Base-by-base conservation (phyloP, 2,113 vertebrate species). In the Pygoscelis adeliae region DNA sequence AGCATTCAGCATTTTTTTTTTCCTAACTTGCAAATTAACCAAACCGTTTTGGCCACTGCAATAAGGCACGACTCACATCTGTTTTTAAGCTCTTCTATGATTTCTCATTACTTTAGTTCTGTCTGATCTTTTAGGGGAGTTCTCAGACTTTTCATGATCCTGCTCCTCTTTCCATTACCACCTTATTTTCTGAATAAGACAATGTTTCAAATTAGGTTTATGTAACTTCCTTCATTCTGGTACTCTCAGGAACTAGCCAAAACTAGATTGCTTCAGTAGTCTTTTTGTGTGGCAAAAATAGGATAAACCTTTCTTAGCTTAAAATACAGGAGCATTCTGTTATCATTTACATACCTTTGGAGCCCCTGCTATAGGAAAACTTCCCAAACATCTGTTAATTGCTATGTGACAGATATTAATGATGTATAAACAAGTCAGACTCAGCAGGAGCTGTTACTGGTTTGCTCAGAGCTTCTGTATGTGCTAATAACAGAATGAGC, bases 331-430 rank as follows among this genome's bases (percentile, higher is more conserved):
- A 96, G 66, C 49, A 52, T 94, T 69, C 30, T 93, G 52, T 94
- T 97, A 87, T 46, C 56, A 36, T 40, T 79, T 93, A 44, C 29
- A 32, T 67, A 71, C 26, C 25, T 69, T 63, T 69, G 65, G 66
- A 96, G 84, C 66, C 52, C 66, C 82, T 93, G 66, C 92, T 90
- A 58, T 61, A 91, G 40, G 44, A 91, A 94, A 80, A 83, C 62
- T 90, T 96, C 86, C 70, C 90, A 91, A 95, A 97, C 93, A 70
- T 93, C 97, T 97, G 96, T 97, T 96, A 95, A 97, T 95, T 93
- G 95, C 90, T 93, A 6, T 87, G 87, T 95, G 93, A 52, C 92
- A 96, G 91, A 96, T 97, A 93, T 97, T 96, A 91, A 95, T 95
- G 90, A 79, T 94, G 78, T 88, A 90, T 91, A 88, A 96, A 95